Evolutionary conservation across 2,113 vertebrate genomes (phyloP).

Genomic region (Hippocampus abdominalis): DNA sequence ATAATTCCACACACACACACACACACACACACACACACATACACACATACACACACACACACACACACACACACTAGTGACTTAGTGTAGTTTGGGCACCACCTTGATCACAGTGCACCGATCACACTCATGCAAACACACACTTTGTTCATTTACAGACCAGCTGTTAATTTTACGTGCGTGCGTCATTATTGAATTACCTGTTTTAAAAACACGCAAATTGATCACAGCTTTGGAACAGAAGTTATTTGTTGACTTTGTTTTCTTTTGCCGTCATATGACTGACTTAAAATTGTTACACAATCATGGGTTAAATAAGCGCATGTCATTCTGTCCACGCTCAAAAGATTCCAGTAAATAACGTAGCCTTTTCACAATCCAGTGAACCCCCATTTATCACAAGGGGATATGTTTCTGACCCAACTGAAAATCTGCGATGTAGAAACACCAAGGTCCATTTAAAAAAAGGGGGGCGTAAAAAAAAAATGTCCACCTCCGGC

Average conservation of each 20-base stretch:
- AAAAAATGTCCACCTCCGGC: neutral
- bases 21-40: neutral
- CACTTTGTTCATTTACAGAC: constrained; percentile 18
- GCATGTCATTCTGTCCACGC: too few relatives aligned
- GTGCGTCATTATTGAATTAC: neutral
- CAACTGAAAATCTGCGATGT: neutral
- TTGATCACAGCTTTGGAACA: neutral
- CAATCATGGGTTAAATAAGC: neutral
- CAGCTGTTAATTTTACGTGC: constrained; percentile 16
- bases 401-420: neutral
- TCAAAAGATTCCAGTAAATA: too few relatives aligned
- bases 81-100: neutral
- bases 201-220: neutral
- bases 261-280: neutral
- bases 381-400: neutral
- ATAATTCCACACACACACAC: neutral
- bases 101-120: constrained; percentile 13
- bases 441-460: neutral
- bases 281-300: neutral
- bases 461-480: too few relatives aligned
- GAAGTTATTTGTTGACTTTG: neutral
- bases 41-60: neutral
- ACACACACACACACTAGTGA: neutral
- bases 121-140: neutral
- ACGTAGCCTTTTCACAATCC: too few relatives aligned